phyloP scores from a whole-genome alignment of 2,888 invertebrate species.

The Rhagium mordax region DNA sequence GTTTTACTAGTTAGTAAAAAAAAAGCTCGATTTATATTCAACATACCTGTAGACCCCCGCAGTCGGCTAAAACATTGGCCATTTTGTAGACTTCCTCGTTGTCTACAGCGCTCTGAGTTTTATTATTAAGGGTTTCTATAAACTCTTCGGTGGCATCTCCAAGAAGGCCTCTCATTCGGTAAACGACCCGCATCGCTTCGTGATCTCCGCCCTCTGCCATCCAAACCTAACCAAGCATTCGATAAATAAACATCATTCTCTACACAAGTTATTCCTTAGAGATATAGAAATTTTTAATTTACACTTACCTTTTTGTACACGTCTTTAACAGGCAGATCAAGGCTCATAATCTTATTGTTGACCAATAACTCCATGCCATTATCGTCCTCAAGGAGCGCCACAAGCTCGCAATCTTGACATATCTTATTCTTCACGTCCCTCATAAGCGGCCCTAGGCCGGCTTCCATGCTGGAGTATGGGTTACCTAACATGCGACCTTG shows the following conservation, averaged over 20 bases:
- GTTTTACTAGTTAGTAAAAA: slow-evolving; percentile 13
- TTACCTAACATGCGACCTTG: slow-evolving; percentile 98
- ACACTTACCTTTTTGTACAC: slow-evolving; percentile 80
- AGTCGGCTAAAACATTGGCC: slow-evolving; percentile 88
- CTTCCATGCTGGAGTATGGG: slow-evolving; percentile 95
- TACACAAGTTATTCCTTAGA: slow-evolving; percentile 22
- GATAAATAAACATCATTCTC: no score
- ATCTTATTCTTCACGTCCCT: slow-evolving; percentile 99
- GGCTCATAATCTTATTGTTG: slow-evolving; percentile 97
- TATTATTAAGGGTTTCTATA: slow-evolving; percentile 92
- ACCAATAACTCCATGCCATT: slow-evolving; percentile 99
- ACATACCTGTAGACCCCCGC: slow-evolving; percentile 78
- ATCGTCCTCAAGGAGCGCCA: slow-evolving; percentile 98
- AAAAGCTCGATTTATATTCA: background rate
- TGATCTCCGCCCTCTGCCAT: slow-evolving; percentile 90
- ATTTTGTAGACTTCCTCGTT: slow-evolving; percentile 95
- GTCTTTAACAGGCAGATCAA: slow-evolving; percentile 96
- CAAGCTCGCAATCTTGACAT: slow-evolving; percentile 97
- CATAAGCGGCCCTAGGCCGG: slow-evolving; percentile 97
- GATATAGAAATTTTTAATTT: slow-evolving; percentile 16
- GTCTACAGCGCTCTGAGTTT: slow-evolving; percentile 89
- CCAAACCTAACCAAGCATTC: slow-evolving; percentile 80
- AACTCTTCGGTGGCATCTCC: slow-evolving; percentile 99
- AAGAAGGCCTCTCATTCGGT: slow-evolving; percentile 96
- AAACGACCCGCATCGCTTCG: slow-evolving; percentile 97